A percentile compares a stretch with the other conserved stretches of the same genome.
Conservation (phyloP, 2,113 vertebrate species). For the Hylia prasina region DNA sequence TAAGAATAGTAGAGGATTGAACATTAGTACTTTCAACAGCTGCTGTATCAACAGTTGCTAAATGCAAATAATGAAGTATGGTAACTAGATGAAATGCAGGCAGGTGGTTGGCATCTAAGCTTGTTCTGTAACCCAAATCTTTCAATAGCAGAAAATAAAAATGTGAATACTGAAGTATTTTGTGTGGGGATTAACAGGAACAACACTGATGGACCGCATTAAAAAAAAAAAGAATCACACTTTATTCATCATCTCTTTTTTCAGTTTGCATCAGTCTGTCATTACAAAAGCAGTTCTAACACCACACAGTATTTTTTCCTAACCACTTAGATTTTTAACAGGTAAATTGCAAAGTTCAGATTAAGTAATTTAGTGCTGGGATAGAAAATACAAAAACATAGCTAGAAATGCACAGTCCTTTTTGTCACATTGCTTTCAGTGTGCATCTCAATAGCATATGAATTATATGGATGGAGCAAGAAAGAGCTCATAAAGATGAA, state of each 20-base stretch:
- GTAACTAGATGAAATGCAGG: background rate
- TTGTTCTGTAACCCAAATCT: background rate
- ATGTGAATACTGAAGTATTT: background rate
- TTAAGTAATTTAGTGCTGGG: background rate
- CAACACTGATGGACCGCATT: background rate
- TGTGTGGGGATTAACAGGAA: background rate
- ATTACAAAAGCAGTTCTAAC: background rate
- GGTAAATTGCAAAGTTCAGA: background rate
- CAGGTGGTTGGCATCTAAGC: background rate
- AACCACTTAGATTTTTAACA: background rate
- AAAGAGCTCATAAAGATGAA: background rate
- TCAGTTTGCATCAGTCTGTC: background rate
- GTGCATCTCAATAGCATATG: background rate
- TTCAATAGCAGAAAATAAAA: background rate
- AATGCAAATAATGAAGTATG: background rate
- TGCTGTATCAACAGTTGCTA: background rate
- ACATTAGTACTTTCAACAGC: background rate
- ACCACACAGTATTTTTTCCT: background rate
- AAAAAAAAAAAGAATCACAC: background rate
- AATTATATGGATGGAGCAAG: background rate
- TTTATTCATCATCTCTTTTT: background rate
- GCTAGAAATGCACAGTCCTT: background rate
- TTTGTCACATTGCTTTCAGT: background rate
- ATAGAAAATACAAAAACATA: background rate
- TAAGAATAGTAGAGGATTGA: background rate